phyloP scores from a whole-genome alignment of 2,888 invertebrate species.

The Eueremaeus valkanovi region DNA sequence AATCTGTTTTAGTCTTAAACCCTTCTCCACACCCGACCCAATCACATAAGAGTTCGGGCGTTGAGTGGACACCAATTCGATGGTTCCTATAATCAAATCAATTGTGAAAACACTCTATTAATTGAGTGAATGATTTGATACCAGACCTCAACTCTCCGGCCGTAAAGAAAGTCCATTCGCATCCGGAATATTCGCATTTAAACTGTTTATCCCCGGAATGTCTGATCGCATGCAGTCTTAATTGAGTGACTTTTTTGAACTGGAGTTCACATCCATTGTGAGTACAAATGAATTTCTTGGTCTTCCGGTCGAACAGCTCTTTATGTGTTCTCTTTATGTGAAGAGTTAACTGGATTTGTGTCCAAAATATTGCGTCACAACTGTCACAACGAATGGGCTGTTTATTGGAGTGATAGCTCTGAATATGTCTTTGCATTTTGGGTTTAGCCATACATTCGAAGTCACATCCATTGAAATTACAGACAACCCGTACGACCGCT shows the following conservation, averaged over 20 bases:
- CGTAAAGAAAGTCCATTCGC: slow-evolving; percentile 22
- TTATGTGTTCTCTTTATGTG: neutral
- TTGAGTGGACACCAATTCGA: neutral
- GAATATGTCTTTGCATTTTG: slow-evolving; percentile 16
- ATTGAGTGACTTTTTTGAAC: neutral
- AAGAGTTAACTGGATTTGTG: neutral
- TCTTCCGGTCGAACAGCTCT: neutral
- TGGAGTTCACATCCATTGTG: neutral
- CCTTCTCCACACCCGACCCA: neutral
- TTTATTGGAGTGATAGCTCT: neutral
- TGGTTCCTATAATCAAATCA: slow-evolving; percentile 13
- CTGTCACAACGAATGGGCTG: neutral
- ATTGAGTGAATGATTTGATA: neutral
- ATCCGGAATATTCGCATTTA: neutral
- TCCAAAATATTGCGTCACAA: neutral
- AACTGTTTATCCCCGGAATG: neutral
- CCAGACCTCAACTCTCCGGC: slow-evolving; percentile 5
- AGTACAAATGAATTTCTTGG: neutral
- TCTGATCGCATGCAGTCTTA: neutral
- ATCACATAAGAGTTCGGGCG: neutral
- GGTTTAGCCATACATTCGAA: neutral
- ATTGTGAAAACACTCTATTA: neutral
- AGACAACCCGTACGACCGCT: neutral
- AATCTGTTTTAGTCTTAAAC: neutral
- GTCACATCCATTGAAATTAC: slow-evolving; percentile 4